Percentiles rank a stretch among this genome's conserved stretches.
phyloP scores from a whole-genome alignment of 2,888 invertebrate species.

The Standfussiana lucernea region DNA sequence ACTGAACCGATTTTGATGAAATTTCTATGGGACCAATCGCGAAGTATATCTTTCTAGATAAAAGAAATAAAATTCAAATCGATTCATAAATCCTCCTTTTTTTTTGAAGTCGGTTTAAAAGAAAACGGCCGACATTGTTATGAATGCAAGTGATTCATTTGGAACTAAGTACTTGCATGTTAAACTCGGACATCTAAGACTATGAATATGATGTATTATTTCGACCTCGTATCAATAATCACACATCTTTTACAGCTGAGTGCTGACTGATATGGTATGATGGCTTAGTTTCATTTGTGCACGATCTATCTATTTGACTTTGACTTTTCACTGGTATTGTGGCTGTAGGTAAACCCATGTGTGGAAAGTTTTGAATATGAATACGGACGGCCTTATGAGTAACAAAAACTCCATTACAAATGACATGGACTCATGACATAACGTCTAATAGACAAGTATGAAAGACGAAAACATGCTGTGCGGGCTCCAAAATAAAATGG shows the following conservation, averaged over 20 bases:
- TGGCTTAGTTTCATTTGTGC: slow-evolving; percentile 4
- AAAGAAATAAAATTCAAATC: too few species aligned
- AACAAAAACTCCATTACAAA: neutral
- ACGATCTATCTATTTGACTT: neutral
- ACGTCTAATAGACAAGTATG: neutral
- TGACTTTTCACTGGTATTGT: neutral
- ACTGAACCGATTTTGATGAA: too few species aligned
- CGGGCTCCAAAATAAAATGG: neutral
- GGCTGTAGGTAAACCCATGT: neutral
- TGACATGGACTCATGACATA: neutral
- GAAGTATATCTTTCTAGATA: too few species aligned
- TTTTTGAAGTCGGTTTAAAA: too few species aligned
- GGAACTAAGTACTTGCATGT: slow-evolving; percentile 11
- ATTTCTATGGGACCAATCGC: too few species aligned
- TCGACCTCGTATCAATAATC: neutral
- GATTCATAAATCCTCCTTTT: too few species aligned
- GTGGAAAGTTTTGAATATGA: neutral
- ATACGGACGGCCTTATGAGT: neutral
- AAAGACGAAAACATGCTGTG: neutral
- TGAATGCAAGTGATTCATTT: slow-evolving; percentile 36
- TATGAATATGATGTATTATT: slow-evolving; percentile 29
- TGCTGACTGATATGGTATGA: slow-evolving; percentile 9
- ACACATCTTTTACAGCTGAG: slow-evolving; percentile 11
- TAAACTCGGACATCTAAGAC: slow-evolving; percentile 24
- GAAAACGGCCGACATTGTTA: slow-evolving; percentile 11